Evolutionary conservation across 2,888 invertebrate species (phyloP).

Genomic region (Acanthoscelides obtectus): DNA sequence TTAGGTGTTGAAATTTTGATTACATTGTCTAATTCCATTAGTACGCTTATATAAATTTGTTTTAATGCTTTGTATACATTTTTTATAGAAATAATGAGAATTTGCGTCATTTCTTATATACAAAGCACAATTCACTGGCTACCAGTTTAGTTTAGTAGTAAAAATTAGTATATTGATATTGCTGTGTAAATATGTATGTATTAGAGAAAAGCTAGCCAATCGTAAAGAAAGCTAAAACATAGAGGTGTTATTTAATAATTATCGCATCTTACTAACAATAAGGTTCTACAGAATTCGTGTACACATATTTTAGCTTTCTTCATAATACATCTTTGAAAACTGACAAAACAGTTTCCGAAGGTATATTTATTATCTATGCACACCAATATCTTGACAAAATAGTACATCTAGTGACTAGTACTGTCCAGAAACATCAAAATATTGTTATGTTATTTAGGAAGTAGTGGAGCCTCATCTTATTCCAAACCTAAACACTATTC

Average conservation of each 20-base stretch:
- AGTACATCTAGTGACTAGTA: background rate
- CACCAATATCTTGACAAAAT: background rate
- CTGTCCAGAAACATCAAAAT: no score
- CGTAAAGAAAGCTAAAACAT: background rate
- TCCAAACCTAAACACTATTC: no score
- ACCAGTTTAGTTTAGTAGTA: no score
- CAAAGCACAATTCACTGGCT: background rate
- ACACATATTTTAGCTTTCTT: background rate
- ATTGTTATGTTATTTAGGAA: no score
- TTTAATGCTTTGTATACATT: background rate
- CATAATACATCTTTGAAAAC: background rate
- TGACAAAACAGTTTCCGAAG: background rate
- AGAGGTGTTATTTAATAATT: no score
- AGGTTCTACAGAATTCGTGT: no score
- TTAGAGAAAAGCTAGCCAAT: background rate
- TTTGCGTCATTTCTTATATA: background rate
- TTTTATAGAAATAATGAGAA: background rate
- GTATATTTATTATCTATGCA: background rate
- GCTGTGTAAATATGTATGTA: background rate
- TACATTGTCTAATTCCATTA: no score
- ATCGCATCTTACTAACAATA: no score
- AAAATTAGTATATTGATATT: background rate
- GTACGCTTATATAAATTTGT: background rate
- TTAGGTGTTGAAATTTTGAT: background rate
- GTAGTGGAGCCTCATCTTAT: no score